Base-by-base conservation (phyloP, 2,888 invertebrate species). In the Eumacrocentrus americanus region DNA sequence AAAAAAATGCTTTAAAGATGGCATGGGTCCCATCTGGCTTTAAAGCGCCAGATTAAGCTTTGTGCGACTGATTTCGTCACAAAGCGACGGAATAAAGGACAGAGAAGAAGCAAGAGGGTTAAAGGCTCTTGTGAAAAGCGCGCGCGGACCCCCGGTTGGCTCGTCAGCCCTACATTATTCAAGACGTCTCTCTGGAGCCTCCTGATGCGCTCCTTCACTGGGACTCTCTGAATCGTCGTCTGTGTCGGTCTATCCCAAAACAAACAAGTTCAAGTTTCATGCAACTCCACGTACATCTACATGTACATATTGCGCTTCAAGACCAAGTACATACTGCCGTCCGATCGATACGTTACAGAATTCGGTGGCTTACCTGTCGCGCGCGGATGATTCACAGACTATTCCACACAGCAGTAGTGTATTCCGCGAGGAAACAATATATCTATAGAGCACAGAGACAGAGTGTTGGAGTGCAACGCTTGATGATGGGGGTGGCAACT, bases 101-200 rank as follows among this genome's bases (percentile, higher is more conserved):
- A 51, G 35, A 11, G 11, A 12, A 12, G 14, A 12, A 47, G 14
- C 14, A 12, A 20, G 16, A 50, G 34, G 11, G 16, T n/a, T 29
- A 12, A 22, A 37, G 12, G 37, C 34, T 34, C n/a, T 35, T 37
- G 14, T 14, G n/a, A 25, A 34, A 48, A 48, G 20, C 20, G 23
- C 48, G 7, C 48, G 23, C 47, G 22, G 47, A 22, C 16, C 34
- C 25, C 42, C 16, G n/a, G 7, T 34, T 48, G 25, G 14, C 48
- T 48, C 34, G 14, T 25, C 6, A 3, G 2, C 34, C 9, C 34
- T 48, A 48, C 34, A 48, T 48, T 48, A 48, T 48, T 48, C 48
- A 48, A 25, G 14, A 34, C 23, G 47, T 47, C 14, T 25, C 34
- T 48, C 34, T 48, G 12, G 34, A 29, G 16, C 16, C 34, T 16